phyloP scores from a whole-genome alignment of 1,140 invertebrate genomes.

The Copidosoma floridanum region DNA sequence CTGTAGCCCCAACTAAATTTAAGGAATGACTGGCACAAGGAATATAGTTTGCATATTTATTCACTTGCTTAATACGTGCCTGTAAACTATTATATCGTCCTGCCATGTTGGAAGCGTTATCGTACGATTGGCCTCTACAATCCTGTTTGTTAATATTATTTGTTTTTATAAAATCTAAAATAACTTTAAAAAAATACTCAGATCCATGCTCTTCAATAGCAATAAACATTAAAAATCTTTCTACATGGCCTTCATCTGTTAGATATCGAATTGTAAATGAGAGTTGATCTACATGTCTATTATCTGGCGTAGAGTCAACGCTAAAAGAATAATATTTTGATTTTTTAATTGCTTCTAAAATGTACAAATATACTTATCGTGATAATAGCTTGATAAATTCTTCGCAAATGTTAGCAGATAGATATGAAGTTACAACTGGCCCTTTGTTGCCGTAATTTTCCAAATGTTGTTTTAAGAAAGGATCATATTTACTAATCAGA shows the following conservation, averaged over 20 bases:
- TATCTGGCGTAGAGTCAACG: slow-evolving; percentile 48
- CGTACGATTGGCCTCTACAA: slow-evolving; percentile 13
- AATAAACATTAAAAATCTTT: slow-evolving; percentile 35
- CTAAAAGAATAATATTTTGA: slow-evolving; percentile 25
- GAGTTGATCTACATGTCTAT: slow-evolving; percentile 44
- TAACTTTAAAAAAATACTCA: slow-evolving; percentile 27
- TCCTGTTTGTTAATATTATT: neutral
- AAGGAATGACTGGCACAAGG: slow-evolving; percentile 11
- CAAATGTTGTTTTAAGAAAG: slow-evolving; percentile 35
- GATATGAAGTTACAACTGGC: slow-evolving; percentile 37
- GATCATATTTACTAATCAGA: slow-evolving; percentile 23
- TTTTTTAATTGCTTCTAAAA: slow-evolving; percentile 17
- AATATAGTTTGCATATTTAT: slow-evolving; percentile 25
- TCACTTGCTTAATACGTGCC: slow-evolving; percentile 19
- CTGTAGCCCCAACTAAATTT: slow-evolving; percentile 25
- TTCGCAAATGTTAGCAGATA: slow-evolving; percentile 41
- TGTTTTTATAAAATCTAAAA: neutral
- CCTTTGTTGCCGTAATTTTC: slow-evolving; percentile 40
- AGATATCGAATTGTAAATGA: slow-evolving; percentile 37
- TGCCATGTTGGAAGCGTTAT: slow-evolving; percentile 22
- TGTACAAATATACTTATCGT: neutral
- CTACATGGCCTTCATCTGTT: slow-evolving; percentile 23
- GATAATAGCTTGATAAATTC: slow-evolving; percentile 23
- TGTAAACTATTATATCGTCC: slow-evolving; percentile 18
- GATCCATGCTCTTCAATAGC: slow-evolving; percentile 32